These are phyloP conservation scores for Hydrophis major DNA, from an alignment of 2,797 vertebrate genomes.

Conservation along the genomic window DNA sequence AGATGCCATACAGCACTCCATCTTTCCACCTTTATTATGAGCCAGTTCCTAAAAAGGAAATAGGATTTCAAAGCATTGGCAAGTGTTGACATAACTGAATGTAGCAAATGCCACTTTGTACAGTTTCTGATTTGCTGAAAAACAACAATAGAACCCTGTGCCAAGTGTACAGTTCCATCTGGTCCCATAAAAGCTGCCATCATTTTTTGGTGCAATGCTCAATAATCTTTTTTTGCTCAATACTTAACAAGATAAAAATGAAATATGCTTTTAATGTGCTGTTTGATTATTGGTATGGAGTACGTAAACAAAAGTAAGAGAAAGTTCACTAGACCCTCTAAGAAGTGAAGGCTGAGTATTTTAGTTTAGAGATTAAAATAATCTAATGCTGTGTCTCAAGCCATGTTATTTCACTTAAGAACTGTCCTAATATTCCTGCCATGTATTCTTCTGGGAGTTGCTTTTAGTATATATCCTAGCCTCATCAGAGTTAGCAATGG, in stretches of 20 bases:
- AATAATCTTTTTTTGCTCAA: slow-evolving; percentile 49
- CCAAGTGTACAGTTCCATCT: slow-evolving; percentile 73
- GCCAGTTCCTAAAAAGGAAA: slow-evolving; percentile 20
- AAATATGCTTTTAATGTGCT: slow-evolving; percentile 46
- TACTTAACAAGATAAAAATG: slow-evolving; percentile 56
- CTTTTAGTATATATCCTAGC: not conserved
- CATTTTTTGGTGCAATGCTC: slow-evolving; percentile 48
- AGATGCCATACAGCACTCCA: not conserved
- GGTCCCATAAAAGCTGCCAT: slow-evolving; percentile 72
- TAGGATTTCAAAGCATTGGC: slow-evolving; percentile 31
- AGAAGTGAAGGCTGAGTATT: not conserved
- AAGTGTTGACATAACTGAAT: slow-evolving; percentile 54
- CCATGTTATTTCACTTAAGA: not conserved
- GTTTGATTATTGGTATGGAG: slow-evolving; percentile 46
- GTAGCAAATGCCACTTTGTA: slow-evolving; percentile 63
- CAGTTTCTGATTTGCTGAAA: slow-evolving; percentile 64
- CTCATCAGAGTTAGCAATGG: not conserved
- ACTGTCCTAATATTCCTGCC: not conserved
- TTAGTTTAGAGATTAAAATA: not conserved
- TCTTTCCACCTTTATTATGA: not conserved
- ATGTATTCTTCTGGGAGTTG: not conserved
- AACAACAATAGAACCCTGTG: slow-evolving; percentile 38
- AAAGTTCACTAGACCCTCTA: slow-evolving; percentile 5
- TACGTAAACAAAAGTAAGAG: slow-evolving; percentile 35
- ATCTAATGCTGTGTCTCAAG: not conserved